These are phyloP conservation scores for Syrrhaptes paradoxus DNA, from an alignment of 2,113 vertebrate species.

Conservation along the genomic window DNA sequence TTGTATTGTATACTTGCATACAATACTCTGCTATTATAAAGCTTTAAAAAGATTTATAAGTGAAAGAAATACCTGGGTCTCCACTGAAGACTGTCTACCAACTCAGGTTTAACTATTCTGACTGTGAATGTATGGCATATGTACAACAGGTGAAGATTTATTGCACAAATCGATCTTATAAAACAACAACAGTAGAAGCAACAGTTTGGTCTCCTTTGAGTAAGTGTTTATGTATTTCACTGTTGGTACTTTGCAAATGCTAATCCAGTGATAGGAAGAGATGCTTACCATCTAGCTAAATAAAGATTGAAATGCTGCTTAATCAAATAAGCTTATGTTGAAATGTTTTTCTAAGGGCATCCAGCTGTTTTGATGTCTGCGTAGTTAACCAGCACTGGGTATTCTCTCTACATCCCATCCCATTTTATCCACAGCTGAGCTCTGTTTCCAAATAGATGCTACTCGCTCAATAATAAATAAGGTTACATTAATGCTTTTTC, in stretches of 20 bases:
- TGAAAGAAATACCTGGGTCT: not conserved
- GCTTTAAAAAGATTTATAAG: not conserved
- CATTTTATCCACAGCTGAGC: not conserved
- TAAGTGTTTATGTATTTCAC: not conserved
- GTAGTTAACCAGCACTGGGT: not conserved
- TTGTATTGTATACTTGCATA: not conserved
- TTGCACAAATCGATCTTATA: not conserved
- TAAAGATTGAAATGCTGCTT: slow-evolving; percentile 21
- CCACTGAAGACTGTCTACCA: not conserved
- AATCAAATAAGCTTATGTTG: slow-evolving; percentile 23
- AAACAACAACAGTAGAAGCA: not conserved
- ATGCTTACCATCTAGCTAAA: not conserved
- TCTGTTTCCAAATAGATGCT: not conserved
- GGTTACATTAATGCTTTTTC: not conserved
- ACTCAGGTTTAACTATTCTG: not conserved
- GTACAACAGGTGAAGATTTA: not conserved
- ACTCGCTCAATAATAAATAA: not conserved
- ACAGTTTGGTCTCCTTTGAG: not conserved
- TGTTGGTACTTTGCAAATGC: not conserved
- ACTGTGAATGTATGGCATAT: not conserved
- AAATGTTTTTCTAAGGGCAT: not conserved
- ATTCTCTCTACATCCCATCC: not conserved
- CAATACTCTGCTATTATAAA: not conserved
- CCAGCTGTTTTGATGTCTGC: slow-evolving; percentile 10
- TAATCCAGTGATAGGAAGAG: slow-evolving; percentile 12